phyloP scores from a whole-genome alignment of 2,797 vertebrate species.

The Myotis vivesi region DNA sequence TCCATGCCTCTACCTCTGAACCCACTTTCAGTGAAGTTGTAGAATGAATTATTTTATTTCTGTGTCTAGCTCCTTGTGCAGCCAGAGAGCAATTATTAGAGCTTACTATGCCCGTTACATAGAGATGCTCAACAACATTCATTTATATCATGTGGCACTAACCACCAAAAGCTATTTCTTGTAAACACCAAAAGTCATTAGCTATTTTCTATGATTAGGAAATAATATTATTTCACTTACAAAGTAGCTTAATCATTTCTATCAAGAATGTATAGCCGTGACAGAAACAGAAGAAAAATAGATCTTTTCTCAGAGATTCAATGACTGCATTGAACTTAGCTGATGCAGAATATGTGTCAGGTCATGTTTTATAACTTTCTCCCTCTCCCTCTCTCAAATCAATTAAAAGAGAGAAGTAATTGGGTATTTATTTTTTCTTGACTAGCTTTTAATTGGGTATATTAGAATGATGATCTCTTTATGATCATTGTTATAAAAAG shows the following conservation, averaged over 20 bases:
- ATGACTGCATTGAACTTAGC: background rate
- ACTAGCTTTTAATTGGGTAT: background rate
- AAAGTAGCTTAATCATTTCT: background rate
- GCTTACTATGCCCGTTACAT: background rate
- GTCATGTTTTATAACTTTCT: background rate
- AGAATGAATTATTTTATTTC: background rate
- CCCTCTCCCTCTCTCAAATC: background rate
- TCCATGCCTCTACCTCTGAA: background rate
- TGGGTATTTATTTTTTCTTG: background rate
- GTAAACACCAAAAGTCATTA: background rate
- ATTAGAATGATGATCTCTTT: background rate
- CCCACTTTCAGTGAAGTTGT: fast-evolving
- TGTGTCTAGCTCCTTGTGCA: background rate
- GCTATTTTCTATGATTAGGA: background rate
- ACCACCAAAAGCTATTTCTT: background rate
- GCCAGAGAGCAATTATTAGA: background rate
- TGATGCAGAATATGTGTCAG: background rate
- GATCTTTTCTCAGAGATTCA: background rate
- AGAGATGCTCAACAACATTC: background rate
- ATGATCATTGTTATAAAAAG: background rate
- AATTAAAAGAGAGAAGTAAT: background rate
- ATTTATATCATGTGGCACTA: background rate
- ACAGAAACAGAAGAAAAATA: background rate
- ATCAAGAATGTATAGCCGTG: background rate
- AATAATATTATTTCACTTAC: background rate